A percentile compares a stretch with the other conserved stretches of the same genome.
Evolutionary conservation across 2,888 invertebrate genomes (phyloP).

Genomic region (Anthoptus insignis): DNA sequence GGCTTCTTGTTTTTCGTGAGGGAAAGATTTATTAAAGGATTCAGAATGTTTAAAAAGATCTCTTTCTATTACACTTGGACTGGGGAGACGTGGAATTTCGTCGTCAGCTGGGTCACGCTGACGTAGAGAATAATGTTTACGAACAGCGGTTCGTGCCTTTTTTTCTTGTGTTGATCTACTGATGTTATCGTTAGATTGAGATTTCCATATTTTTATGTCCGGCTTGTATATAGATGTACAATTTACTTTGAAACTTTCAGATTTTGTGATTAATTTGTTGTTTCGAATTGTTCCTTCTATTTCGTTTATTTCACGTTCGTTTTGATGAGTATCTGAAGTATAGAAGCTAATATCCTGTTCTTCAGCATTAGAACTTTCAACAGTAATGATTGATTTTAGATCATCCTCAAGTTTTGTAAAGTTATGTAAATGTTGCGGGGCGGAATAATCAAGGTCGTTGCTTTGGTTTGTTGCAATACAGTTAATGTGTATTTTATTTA

Average conservation of each 20-base stretch:
- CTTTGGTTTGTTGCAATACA: slow-evolving; percentile 54
- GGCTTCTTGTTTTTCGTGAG: slow-evolving; percentile 64
- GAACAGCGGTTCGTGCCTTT: slow-evolving; percentile 66
- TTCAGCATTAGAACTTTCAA: slow-evolving; percentile 77
- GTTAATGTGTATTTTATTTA: slow-evolving; percentile 68
- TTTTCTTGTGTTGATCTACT: slow-evolving; percentile 61
- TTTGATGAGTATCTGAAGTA: slow-evolving; percentile 75
- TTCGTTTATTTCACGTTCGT: slow-evolving; percentile 83
- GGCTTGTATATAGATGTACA: slow-evolving; percentile 63
- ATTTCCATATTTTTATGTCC: slow-evolving; percentile 68
- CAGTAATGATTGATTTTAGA: slow-evolving; percentile 78
- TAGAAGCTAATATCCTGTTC: slow-evolving; percentile 71
- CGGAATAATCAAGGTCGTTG: slow-evolving; percentile 65
- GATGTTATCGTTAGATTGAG: slow-evolving; percentile 76
- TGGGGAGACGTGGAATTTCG: slow-evolving; percentile 71
- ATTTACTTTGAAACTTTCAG: slow-evolving; percentile 73
- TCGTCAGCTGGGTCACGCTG: slow-evolving; percentile 79
- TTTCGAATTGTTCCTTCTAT: slow-evolving; percentile 83
- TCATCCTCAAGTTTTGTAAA: slow-evolving; percentile 80
- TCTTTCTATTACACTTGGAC: slow-evolving; percentile 71
- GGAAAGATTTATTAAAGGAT: slow-evolving; percentile 45
- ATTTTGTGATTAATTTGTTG: slow-evolving; percentile 79
- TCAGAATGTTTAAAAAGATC: slow-evolving; percentile 50
- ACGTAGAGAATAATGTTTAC: slow-evolving; percentile 82
- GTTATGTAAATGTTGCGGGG: slow-evolving; percentile 70